Base-by-base conservation (phyloP, 2,113 vertebrate genomes). In the Fulmarus glacialis region DNA sequence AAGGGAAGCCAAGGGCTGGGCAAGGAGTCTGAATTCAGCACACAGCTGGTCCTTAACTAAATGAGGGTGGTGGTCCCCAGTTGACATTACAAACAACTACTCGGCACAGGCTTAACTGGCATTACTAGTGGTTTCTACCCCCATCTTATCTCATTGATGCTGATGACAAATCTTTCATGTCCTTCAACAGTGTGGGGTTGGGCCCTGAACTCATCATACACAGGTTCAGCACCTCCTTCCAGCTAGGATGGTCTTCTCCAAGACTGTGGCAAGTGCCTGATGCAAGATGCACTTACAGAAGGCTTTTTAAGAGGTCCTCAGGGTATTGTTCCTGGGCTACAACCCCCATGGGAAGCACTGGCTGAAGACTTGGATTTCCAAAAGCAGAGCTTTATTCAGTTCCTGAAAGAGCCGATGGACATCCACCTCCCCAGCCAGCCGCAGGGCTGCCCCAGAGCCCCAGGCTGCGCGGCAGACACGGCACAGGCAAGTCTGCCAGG, bases 1-100 rank as follows among this genome's bases (percentile, higher is more conserved):
- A 96, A 95, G 78, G 78, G 75, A 74, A 80, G 89, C 71, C 80
- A 94, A 96, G 60, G 60, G 78, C 73, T 82, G 82, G 50, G 52
- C 80, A 88, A 89, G 73, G 72, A 89, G 64, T 73, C 58, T 80
- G 87, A 72, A 87, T 84, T 87, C 70, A 91, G 95, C 47, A 85
- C 23, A 52, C 21, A 67, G 53, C 29, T 79, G 66, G 20, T 52
- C 77, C 70, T 89, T 71, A 81, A 89, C 60, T 71, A 72, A 89
- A 75, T 43, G 66, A 90, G 29, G 42, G 45, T 48, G 78, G n/a
- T 82, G 47, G 40, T 63, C 56, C 21, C 38, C 52, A 95, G 19
- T 0, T 34, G 38, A 67, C 47, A 48, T 29, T 18, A 73, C 42
- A 87, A 90, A 79, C 1, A 2, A 67, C 19, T 14, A 59, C 11